Base-by-base conservation (phyloP, 2,113 vertebrate species). In the Thunnus thynnus region DNA sequence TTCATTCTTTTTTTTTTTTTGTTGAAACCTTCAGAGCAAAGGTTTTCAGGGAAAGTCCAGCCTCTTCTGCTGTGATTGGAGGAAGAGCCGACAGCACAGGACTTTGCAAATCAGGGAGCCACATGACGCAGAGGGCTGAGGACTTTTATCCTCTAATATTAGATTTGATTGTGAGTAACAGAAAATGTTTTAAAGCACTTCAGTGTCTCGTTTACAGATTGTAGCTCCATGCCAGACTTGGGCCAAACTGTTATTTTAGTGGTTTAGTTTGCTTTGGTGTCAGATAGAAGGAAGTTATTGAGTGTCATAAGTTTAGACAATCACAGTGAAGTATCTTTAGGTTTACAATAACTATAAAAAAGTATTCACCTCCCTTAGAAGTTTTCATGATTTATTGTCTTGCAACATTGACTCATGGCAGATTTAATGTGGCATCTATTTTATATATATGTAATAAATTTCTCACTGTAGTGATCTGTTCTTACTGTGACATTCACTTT, bases 171-270 rank as follows among this genome's bases (percentile, higher is more conserved):
- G 41, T 20, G 20, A 48, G 50, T 11, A 63, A 13, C 44, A 22
- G 17, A 4, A 1, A 14, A 65, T 12, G 54, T 46, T 14, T 22
- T 44, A 54, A 11, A 58, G 30, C 41, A 75, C 65, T 72, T 67
- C 22, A 68, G 0, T 20, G 60, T 54, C 46, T 54, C 16, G 68
- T 88, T 80, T 76, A 86, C 83, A 79, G 57, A 76, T 71, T 22
- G 56, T 1, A 69, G 44, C 20, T 68, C 16, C 12, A 13, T n/a
- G 69, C 65, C 61, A 66, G 44, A 77, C 41, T 18, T 25, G 8
- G 8, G 27, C 73, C 65, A 67, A 58, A 69, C 16, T 1, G 2
- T 17, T 36, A 55, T 51, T 71, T 51, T 4, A 46, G 25, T 51
- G 13, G 7, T 25, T 48, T 0, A 16, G 3, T 63, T 47, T 58